Conservation (phyloP, 2,113 vertebrate species). For the Laticauda laticaudata region DNA sequence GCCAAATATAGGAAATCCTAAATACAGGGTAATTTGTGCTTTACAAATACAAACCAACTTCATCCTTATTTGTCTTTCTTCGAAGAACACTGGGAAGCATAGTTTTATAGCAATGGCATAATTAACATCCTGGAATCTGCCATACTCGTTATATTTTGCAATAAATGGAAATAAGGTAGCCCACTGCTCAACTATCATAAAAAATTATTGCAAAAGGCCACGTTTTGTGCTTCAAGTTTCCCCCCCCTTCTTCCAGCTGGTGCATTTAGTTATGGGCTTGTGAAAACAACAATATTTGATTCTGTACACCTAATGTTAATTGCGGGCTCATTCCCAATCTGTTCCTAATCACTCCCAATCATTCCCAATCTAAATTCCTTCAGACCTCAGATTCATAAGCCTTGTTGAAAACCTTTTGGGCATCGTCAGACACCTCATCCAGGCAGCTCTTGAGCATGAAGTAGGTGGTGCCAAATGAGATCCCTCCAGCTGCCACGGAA, state of each 20-base stretch:
- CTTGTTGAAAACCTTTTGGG: conserved; percentile 62
- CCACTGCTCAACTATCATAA: no score
- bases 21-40: background rate
- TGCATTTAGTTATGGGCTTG: background rate
- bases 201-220: background rate
- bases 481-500: conserved; percentile 53
- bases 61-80: background rate
- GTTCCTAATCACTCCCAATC: no score
- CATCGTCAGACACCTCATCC: conserved; percentile 62
- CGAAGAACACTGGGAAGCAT: background rate
- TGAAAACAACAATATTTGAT: background rate
- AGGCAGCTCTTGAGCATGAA: conserved; percentile 62
- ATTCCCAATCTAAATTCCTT: background rate
- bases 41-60: background rate
- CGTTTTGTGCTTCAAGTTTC: background rate
- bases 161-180: background rate
- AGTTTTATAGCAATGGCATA: background rate
- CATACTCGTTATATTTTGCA: background rate
- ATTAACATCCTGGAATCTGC: background rate
- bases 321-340: background rate
- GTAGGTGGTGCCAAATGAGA: conserved; percentile 64
- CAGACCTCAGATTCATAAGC: conserved; percentile 53
- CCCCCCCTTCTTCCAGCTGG: background rate
- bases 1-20: background rate
- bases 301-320: no score